Evolutionary conservation across 2,797 vertebrate species (phyloP).

Genomic region (Coccyzus lansbergi): DNA sequence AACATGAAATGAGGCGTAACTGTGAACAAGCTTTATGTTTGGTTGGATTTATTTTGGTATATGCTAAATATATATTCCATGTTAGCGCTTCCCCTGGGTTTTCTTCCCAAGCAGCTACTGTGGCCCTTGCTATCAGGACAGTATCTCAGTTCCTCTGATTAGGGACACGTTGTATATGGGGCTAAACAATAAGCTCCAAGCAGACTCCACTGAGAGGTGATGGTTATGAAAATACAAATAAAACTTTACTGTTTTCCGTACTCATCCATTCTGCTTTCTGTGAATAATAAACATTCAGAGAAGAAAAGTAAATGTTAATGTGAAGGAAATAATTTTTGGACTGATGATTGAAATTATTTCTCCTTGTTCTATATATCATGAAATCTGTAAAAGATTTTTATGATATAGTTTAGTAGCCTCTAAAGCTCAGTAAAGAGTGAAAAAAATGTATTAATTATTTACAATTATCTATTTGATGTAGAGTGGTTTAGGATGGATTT

Average conservation of each 20-base stretch:
- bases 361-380: neutral
- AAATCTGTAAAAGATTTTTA: neutral
- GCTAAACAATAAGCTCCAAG: neutral
- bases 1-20: conserved; percentile 58
- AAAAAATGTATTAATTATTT: neutral
- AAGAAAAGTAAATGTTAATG: neutral
- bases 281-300: neutral
- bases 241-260: neutral
- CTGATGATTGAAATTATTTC: neutral
- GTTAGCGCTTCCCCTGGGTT: conserved; percentile 16
- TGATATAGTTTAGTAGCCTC: neutral
- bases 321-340: neutral
- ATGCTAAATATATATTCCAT: neutral
- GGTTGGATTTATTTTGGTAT: conserved; percentile 52
- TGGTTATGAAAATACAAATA: neutral
- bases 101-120: neutral
- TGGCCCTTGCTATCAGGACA: neutral
- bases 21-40: conserved; percentile 67
- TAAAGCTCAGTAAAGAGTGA: neutral
- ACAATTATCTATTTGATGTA: neutral
- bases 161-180: neutral
- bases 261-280: neutral
- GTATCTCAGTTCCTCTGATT: neutral
- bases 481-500: neutral
- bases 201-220: neutral